Conservation (phyloP, 1,140 invertebrate genomes). For the Meloidogyne floridensis region DNA sequence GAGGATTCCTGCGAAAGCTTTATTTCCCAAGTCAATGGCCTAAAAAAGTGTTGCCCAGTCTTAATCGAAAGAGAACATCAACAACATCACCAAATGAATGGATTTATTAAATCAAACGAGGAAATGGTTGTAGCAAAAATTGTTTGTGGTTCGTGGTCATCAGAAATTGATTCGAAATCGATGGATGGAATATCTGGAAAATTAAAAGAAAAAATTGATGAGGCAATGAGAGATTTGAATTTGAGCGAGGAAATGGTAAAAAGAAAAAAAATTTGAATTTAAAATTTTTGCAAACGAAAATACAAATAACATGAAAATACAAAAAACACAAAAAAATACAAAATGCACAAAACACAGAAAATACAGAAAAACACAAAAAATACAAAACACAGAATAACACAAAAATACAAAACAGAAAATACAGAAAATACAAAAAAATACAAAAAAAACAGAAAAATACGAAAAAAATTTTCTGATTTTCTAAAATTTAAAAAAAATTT, state of each 20-base stretch:
- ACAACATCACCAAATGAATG: constrained; percentile 18
- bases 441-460: no score
- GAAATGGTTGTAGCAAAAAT: constrained; percentile 37
- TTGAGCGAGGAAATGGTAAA: neutral
- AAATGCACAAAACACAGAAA: no score
- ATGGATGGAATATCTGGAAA: constrained; percentile 31
- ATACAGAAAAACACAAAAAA: no score
- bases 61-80: constrained; percentile 50
- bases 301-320: no score
- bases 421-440: no score
- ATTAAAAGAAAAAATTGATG: constrained; percentile 52
- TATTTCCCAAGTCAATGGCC: constrained; percentile 23
- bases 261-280: no score
- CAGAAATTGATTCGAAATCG: constrained; percentile 41
- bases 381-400: no score
- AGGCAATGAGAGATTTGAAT: constrained; percentile 49
- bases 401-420: no score
- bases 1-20: neutral
- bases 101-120: constrained; percentile 35
- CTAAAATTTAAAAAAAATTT: neutral
- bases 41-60: constrained; percentile 55
- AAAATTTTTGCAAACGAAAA: no score
- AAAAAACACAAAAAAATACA: no score
- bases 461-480: no score
- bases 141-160: constrained; percentile 55